Conservation (phyloP, 1,140 invertebrate genomes). For the Agrilus planipennis region DNA sequence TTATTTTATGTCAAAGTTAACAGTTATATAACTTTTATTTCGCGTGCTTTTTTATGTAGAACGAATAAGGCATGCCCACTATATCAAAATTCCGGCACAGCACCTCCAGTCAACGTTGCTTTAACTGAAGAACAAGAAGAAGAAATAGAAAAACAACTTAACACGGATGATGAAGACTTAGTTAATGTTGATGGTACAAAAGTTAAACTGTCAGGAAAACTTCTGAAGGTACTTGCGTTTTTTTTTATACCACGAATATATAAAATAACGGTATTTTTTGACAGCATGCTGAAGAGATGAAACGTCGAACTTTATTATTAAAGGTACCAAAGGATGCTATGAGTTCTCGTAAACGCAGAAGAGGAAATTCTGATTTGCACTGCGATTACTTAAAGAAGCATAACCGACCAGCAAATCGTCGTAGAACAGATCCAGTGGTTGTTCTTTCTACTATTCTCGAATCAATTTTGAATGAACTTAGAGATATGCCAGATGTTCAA, state of each 20-base stretch:
- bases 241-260: not conserved
- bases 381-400: slow-evolving; percentile 91
- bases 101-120: slow-evolving; percentile 58
- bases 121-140: slow-evolving; percentile 74
- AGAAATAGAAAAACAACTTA: slow-evolving; percentile 63
- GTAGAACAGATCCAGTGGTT: slow-evolving; percentile 93
- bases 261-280: not conserved
- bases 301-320: slow-evolving; percentile 63
- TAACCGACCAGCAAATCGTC: slow-evolving; percentile 75
- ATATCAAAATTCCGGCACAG: slow-evolving; percentile 59
- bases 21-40: not conserved
- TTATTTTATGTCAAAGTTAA: not conserved
- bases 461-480: slow-evolving; percentile 86
- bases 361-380: slow-evolving; percentile 59
- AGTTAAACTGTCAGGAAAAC: slow-evolving; percentile 68
- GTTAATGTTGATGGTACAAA: slow-evolving; percentile 89
- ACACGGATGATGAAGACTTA: slow-evolving; percentile 69
- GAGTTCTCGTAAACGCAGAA: slow-evolving; percentile 51
- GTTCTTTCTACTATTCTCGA: slow-evolving; percentile 88
- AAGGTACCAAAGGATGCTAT: slow-evolving; percentile 74
- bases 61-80: slow-evolving; percentile 95
- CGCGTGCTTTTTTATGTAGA: slow-evolving; percentile 31
- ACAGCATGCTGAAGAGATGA: slow-evolving; percentile 70
- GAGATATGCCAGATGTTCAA: slow-evolving; percentile 82
- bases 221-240: slow-evolving; percentile 54